phyloP scores from a whole-genome alignment of 2,113 vertebrate species.

The Nannospalax galili region DNA sequence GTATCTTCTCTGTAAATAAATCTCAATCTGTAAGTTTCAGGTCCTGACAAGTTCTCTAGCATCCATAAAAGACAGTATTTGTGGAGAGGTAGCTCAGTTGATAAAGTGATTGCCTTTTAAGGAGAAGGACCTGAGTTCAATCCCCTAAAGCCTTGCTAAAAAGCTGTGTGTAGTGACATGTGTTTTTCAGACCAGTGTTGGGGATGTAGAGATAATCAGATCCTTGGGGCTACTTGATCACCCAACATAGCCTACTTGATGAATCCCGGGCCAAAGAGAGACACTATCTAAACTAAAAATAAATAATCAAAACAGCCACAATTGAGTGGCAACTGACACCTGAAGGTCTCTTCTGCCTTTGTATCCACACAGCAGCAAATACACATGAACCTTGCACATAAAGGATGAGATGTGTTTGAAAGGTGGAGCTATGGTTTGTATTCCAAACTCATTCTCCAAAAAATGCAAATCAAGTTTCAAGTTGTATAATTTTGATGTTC shows the following conservation, averaged over 20 bases:
- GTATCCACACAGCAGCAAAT: too few relatives aligned
- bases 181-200: neutral
- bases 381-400: neutral
- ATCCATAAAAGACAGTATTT: neutral
- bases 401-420: neutral
- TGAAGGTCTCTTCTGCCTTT: neutral
- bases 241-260: neutral
- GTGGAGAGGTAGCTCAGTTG: neutral
- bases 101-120: neutral
- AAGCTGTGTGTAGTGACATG: neutral
- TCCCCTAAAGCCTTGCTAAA: neutral
- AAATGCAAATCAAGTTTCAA: neutral
- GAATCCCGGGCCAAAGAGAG: neutral
- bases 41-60: neutral
- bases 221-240: too few relatives aligned
- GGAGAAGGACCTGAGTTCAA: neutral
- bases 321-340: neutral
- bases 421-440: accelerated
- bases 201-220: neutral
- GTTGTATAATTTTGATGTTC: neutral
- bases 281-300: too few relatives aligned
- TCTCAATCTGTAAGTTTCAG: neutral
- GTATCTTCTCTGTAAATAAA: neutral
- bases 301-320: too few relatives aligned
- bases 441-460: neutral